Conservation (phyloP, 2,888 invertebrate species). For the Caenorhabditis panamensis region DNA sequence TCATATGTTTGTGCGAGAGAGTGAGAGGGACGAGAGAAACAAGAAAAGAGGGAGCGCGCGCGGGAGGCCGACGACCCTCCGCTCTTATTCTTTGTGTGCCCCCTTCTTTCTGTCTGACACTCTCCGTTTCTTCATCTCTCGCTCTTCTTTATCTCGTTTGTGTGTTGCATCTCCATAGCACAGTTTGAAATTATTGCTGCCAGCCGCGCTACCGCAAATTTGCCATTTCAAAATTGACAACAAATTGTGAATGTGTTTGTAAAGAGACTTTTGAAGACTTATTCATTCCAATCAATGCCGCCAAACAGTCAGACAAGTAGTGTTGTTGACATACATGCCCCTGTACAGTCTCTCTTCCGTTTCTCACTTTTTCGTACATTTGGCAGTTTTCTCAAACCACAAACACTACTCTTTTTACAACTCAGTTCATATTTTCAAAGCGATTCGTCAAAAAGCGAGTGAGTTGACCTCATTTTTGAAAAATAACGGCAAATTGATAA, state of each 20-base stretch:
- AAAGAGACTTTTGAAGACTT: not conserved
- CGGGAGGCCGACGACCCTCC: constrained; percentile 13
- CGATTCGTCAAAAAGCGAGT: not conserved
- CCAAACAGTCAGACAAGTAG: constrained; percentile 9
- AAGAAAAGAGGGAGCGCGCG: not conserved
- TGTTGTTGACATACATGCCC: constrained; percentile 22
- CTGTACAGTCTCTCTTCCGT: constrained; percentile 17
- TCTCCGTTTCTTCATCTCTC: constrained; percentile 32
- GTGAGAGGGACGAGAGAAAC: constrained; percentile 6
- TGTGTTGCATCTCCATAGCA: constrained; percentile 18
- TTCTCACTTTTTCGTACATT: not conserved
- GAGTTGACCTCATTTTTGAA: constrained; percentile 3
- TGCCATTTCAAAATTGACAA: constrained; percentile 4
- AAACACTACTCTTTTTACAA: not conserved
- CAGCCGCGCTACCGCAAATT: not conserved
- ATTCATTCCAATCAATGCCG: constrained; percentile 5
- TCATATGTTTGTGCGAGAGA: constrained; percentile 57
- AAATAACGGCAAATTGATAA: constrained; percentile 3
- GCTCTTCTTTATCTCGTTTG: constrained; percentile 45
- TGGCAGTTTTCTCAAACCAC: not conserved
- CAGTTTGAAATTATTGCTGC: constrained; percentile 20
- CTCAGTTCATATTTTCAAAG: not conserved
- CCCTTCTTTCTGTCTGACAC: constrained; percentile 19
- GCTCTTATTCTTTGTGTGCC: constrained; percentile 9
- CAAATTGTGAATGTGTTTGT: not conserved